Base-by-base conservation (phyloP, 2,888 invertebrate genomes). In the Aphodius sticticus region DNA sequence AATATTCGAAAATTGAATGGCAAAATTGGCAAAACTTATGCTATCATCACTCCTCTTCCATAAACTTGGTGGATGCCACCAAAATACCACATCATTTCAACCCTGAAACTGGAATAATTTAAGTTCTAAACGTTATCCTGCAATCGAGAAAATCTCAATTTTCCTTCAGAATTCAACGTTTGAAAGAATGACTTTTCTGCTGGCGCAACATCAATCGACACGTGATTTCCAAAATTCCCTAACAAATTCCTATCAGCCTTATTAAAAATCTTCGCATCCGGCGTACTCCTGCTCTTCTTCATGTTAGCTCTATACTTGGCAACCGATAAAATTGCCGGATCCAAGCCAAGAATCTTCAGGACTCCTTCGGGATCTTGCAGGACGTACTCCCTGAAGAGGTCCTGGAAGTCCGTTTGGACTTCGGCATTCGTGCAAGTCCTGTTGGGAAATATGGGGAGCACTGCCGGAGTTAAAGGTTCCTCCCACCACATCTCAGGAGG, bases 401-500 rank as follows among this genome's bases (percentile, higher is more conserved):
- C 92, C 79, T 92, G 91, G 83, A 91, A 91, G 82, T 94, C 93
- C 3, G 94, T 94, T 88, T 94, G 94, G 12, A 93, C 93, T 71
- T 88, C 87, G 2, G 85, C 86, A 75, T 91, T 89, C 26, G 81
- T 83, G 38, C 84, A 78, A 9, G 16, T n/a, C 37, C 74, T 74
- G 69, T 75, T 87, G 83, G 81, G 88, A 83, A 9, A 87, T 85
- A 80, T 38, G 69, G 70, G 77, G 35, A 77, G 69, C 53, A 81
- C 71, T 14, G 72, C 79, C 9, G 82, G 81, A 26, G 76, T 81
- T 14, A 79, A 80, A 53, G 70, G 84, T 12, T 91, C 91, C 85
- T 95, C 94, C 92, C 95, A 95, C 84, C 94, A 94, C 82, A 96
- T 95, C 85, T 96, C 96, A 0, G 96, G 95, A 0, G 96, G 96